These are phyloP conservation scores for Cyrtorhinus lividipennis DNA, from an alignment of 1,140 invertebrate species.

Conservation along the genomic window DNA sequence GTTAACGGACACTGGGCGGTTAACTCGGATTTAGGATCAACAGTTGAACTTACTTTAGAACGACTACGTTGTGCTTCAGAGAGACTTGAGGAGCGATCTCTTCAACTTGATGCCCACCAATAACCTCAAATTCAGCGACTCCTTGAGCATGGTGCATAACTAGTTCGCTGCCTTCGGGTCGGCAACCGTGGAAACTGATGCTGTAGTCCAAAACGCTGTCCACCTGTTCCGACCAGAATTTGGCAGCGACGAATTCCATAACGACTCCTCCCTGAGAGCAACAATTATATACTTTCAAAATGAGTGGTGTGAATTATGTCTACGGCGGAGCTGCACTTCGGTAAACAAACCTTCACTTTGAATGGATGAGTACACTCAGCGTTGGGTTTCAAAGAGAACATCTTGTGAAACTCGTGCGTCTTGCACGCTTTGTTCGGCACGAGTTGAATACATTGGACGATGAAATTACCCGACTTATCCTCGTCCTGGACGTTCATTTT, in stretches of 20 bases:
- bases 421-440: conserved; percentile 61
- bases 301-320: no score
- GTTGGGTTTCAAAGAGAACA: conserved; percentile 48
- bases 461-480: conserved; percentile 56
- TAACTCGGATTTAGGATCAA: background rate
- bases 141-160: conserved; percentile 62
- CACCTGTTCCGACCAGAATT: conserved; percentile 86
- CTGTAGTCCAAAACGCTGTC: conserved; percentile 57
- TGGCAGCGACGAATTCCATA: conserved; percentile 75
- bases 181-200: conserved; percentile 69
- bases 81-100: conserved; percentile 60
- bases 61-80: conserved; percentile 62
- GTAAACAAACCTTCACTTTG: conserved; percentile 55
- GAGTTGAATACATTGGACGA: conserved; percentile 71
- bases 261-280: conserved; percentile 49
- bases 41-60: conserved; percentile 44
- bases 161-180: conserved; percentile 43
- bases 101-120: conserved; percentile 52
- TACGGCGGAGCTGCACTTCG: no score
- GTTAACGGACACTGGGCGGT: no score
- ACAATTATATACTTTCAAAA: conserved; percentile 14
- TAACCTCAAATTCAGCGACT: conserved; percentile 53
- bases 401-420: conserved; percentile 67
- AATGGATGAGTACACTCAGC: conserved; percentile 49
- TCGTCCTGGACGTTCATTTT: conserved; percentile 38